Percentiles rank a stretch among this genome's conserved stretches.
phyloP scores from a whole-genome alignment of 1,140 invertebrate genomes.

The Drosophila serrata region DNA sequence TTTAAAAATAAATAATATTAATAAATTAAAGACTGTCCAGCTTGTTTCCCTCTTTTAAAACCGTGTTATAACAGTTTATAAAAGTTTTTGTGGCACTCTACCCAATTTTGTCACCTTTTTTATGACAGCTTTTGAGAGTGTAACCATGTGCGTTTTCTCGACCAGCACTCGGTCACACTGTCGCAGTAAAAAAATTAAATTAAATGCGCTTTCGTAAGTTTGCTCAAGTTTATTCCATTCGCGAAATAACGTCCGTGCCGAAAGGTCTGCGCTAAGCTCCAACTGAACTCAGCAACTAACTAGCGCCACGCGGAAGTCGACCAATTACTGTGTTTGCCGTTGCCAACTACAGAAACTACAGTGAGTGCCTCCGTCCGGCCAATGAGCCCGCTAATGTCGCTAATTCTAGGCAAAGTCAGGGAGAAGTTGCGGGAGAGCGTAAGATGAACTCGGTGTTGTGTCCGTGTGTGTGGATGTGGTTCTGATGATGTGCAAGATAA shows the following conservation, averaged over 20 bases:
- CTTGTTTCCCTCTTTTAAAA: no score
- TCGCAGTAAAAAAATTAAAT: slow-evolving; percentile 1
- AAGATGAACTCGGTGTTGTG: slow-evolving; percentile 39
- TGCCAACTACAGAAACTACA: slow-evolving; percentile 19
- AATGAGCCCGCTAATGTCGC: slow-evolving; percentile 56
- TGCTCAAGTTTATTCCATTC: slow-evolving; percentile 2
- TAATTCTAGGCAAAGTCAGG: slow-evolving; percentile 67
- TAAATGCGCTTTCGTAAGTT: slow-evolving; percentile 3
- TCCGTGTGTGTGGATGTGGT: slow-evolving; percentile 24
- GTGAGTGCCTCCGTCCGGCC: slow-evolving; percentile 36
- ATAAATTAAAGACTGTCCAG: no score
- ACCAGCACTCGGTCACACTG: not conserved
- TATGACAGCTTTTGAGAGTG: not conserved
- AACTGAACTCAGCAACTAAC: slow-evolving; percentile 1
- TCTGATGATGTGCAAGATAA: slow-evolving; percentile 23
- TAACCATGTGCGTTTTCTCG: not conserved
- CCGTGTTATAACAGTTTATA: no score
- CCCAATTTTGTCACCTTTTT: not conserved
- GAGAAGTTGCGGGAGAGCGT: slow-evolving; percentile 66
- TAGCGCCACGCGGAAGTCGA: slow-evolving; percentile 33
- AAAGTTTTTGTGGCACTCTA: no score
- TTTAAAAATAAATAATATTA: no score
- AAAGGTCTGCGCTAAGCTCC: slow-evolving; percentile 12
- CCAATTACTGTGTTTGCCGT: slow-evolving; percentile 25
- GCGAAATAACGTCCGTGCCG: slow-evolving; percentile 8